phyloP scores from a whole-genome alignment of 2,797 vertebrate genomes.

The Muscicapa striata region DNA sequence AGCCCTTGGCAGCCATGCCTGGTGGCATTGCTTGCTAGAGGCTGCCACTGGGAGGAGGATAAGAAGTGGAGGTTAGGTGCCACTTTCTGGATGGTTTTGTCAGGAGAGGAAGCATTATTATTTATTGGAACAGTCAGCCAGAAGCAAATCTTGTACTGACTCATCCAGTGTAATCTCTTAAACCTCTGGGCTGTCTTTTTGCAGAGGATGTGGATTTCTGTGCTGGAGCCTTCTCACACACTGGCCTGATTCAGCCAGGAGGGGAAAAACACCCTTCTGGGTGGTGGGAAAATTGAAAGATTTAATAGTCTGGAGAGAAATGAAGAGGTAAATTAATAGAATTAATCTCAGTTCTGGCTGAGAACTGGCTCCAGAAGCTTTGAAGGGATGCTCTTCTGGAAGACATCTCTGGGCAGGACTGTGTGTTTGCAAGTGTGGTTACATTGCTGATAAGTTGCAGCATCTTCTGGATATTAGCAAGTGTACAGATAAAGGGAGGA shows the following conservation, averaged over 20 bases:
- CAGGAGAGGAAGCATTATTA: background rate
- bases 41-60: background rate
- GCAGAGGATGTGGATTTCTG: background rate
- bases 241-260: background rate
- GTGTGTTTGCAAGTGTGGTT: background rate
- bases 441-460: accelerated
- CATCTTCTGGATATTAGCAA: background rate
- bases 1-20: background rate
- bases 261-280: background rate
- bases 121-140: background rate
- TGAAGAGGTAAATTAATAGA: background rate
- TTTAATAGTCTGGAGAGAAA: background rate
- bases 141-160: background rate
- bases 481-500: background rate
- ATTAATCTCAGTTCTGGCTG: background rate
- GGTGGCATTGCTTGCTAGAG: background rate
- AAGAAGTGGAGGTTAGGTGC: background rate
- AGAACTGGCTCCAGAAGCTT: background rate
- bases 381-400: background rate
- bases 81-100: background rate
- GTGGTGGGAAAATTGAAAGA: background rate
- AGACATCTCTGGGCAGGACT: background rate
- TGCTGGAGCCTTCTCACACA: background rate
- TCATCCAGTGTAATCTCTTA: background rate
- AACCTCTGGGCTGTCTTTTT: background rate